Base-by-base conservation (phyloP, 2,797 vertebrate species). In the Onychomys leucogaster region DNA sequence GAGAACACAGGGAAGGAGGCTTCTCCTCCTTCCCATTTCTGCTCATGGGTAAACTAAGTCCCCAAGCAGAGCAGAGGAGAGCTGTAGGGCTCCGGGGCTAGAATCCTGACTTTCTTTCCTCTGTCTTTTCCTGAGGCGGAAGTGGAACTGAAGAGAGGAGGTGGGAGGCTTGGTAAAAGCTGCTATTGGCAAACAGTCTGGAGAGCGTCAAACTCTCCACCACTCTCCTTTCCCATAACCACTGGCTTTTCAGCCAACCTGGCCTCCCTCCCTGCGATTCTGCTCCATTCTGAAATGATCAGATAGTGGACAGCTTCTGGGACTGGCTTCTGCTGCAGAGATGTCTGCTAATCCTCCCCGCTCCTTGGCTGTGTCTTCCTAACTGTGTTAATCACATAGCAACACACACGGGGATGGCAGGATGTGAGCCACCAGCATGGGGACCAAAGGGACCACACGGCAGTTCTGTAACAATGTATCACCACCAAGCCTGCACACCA, bases 371-470 rank as follows among this genome's bases (percentile, higher is more conserved):
- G 90, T 37, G 63, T 91, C 94, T 89, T 89, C n/a, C 0, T 82
- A 89, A 95, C 43, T 83, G 49, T 25, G 43, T 91, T 90, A 80
- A 19, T 93, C 9, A 0, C 89, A 89, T 14, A 94, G 94, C 91
- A 95, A 91, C 3, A 7, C 2, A 7, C 55, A 63, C 0, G 0
- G 65, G 34, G 8, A 49, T 5, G 23, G 59, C 23, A 49, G 87
- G 49, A 65, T 23, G 1, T 37, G 63, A 59, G 81, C 59, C 65
- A 80, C 37, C 43, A 87, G 84, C 0, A 0, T 73, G 34, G 29
- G 84, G 41, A 43, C 11, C 29, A 17, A 49, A 61, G 65, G 7
- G 27, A 57, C 65, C 34, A 37, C 0, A 0, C 11, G 46, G 86
- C 3, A 52, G 52, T 23, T 71, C 57, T n/a, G 27, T 0, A 34